Percentiles rank a stretch among this genome's conserved stretches.
Conservation (phyloP, 2,888 invertebrate species). For the Oscheius myriophilus region DNA sequence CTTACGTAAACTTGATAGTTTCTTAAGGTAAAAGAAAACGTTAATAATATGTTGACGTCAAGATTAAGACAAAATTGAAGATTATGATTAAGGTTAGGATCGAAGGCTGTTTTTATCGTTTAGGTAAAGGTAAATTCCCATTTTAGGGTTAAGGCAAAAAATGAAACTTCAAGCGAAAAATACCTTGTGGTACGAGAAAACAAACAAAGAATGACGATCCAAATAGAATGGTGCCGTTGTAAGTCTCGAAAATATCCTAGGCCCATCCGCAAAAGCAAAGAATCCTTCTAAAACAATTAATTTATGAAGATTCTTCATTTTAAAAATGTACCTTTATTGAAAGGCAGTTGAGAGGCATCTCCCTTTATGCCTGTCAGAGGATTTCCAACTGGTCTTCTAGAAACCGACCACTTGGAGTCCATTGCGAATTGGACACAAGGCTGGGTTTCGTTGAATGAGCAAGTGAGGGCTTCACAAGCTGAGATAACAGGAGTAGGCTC, state of each 20-base stretch:
- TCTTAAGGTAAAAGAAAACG: too few relatives aligned
- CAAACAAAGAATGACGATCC: conserved; percentile 53
- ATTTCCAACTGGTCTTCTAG: conserved; percentile 55
- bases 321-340: conserved; percentile 47
- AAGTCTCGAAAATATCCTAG: conserved; percentile 48
- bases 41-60: too few relatives aligned
- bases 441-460: conserved; percentile 53
- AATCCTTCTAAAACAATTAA: conserved; percentile 53
- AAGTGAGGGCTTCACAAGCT: conserved; percentile 50
- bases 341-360: conserved; percentile 61
- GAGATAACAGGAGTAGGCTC: conserved; percentile 11
- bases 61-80: too few relatives aligned
- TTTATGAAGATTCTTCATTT: neutral
- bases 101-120: too few relatives aligned
- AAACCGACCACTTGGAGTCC: conserved; percentile 50
- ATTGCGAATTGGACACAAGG: conserved; percentile 45
- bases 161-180: too few relatives aligned
- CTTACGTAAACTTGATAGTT: too few relatives aligned
- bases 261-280: conserved; percentile 60
- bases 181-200: conserved; percentile 67
- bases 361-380: conserved; percentile 62
- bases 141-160: too few relatives aligned
- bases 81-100: too few relatives aligned
- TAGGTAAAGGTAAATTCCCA: too few relatives aligned
- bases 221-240: conserved; percentile 59